Base-by-base conservation (phyloP, 2,797 vertebrate genomes). In the Momotus momota region DNA sequence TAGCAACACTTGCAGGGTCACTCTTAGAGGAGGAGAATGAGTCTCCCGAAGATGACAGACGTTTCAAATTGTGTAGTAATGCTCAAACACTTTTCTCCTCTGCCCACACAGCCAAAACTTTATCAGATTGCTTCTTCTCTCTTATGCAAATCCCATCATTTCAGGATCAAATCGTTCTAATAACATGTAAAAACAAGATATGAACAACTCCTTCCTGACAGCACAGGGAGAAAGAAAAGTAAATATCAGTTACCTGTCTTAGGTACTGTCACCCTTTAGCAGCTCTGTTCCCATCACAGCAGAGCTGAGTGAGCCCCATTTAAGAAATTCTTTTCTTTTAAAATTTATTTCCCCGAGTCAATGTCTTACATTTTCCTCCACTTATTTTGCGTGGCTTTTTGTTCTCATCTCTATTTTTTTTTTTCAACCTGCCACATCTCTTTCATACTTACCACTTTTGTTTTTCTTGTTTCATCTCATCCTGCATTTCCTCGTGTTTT, bases 141-240 rank as follows among this genome's bases (percentile, higher is more conserved):
- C 29, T 64, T 49, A 67, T 16, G 41, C 5, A 54, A 87, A 77
- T 69, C 12, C 7, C 18, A 43, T 58, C 27, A 29, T 80, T 77
- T 92, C 65, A 43, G n/a, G n/a, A 94, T 84, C 80, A 96, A 90
- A n/a, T 60, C 8, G 29, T 49, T 90, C 29, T 80, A 67, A 85
- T 6, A 75, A 27, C 23, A 71, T 2, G 1, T 40, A 52, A 82
- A 88, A 93, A 58, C 10, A 38, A 55, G 60, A 49, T 27, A 75
- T 6, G 70, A 86, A 20, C 26, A 58, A 33, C 13, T 48, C 14
- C 31, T 58, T 74, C 23, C 52, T 48, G 81, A 51, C 73, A 67
- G 35, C 25, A 27, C 0, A 88, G 40, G 13, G 13, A 48, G 51
- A 72, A 85, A 81, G 27, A 64, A 16, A 65, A 74, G 54, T 14